Evolutionary conservation across 1,140 invertebrate genomes (phyloP), one percentile per base, ranked within the genome.

Genomic region (Ostrea denselamellosa): DNA sequence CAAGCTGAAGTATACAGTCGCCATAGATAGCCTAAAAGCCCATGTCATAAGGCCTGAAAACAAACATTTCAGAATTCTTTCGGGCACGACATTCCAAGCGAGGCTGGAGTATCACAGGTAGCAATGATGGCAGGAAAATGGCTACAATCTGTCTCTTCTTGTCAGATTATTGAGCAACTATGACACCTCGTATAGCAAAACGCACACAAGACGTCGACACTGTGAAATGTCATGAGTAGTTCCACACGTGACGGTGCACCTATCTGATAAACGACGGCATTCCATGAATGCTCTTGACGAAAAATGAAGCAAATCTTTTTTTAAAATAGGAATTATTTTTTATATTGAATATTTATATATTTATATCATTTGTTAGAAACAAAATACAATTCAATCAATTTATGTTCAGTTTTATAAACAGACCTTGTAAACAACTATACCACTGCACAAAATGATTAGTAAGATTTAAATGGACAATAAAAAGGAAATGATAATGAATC

Each of bases 81-180:
- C 28, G 68, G 28, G 28, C 28, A 28, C 68, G 22, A 14, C 68
- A 77, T 77, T 77, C 68, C 68, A 77, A 9, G 68, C 68, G 68
- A 17, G 25, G 68, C 25, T 34, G 68, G 22, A 77, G 68, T 77
- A 34, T 25, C 68, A 34, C 12, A 77, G 68, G 28, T 77, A 77
- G 25, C 68, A 77, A 2, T 14, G 68, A 77, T 34, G 68, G 28
- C 68, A 62, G 56, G 56, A 62, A 62, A n/a, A 17, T 7, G 56
- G 56, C 7, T 77, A 34, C 68, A 34, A 77, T 77, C 68, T 77
- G 68, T 77, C 68, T 77, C 25, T 12, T 28, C 68, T 17, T 77
- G 68, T 77, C 68, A 77, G 9, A 34, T 77, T 77, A 77, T 34
- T 77, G 68, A 28, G 68, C 12, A 77, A 77, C 28, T 14, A 77